Percentiles rank a stretch among this genome's conserved stretches.
Conservation (phyloP, 2,113 vertebrate species). For the Xenus cinereus region DNA sequence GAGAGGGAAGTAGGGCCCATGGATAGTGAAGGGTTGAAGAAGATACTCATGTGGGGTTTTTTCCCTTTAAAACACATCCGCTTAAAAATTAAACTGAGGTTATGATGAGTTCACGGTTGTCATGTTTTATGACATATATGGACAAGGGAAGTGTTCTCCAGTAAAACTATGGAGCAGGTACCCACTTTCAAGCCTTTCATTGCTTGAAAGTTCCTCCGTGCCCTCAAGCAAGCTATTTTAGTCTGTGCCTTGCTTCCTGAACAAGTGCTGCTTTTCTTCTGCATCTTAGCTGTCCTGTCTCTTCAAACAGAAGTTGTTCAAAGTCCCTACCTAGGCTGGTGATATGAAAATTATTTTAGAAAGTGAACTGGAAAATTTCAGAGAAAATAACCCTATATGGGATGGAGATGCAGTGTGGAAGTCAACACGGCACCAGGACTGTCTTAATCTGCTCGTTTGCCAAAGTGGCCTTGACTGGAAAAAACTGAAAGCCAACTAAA, state of each 20-base stretch:
- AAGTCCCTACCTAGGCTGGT: background rate
- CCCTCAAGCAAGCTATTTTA: background rate
- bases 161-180: background rate
- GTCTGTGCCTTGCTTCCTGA: background rate
- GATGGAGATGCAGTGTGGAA: background rate
- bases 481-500: background rate
- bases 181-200: background rate
- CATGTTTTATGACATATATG: background rate
- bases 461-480: background rate
- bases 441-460: background rate
- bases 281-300: background rate
- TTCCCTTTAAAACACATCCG: background rate
- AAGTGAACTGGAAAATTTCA: background rate
- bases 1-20: background rate
- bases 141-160: background rate
- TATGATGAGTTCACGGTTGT: background rate
- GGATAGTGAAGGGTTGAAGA: background rate
- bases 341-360: background rate
- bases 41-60: fast-evolving
- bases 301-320: background rate
- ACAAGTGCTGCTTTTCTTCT: background rate
- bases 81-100: background rate
- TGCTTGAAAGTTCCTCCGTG: background rate
- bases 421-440: background rate
- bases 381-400: background rate